Conservation (phyloP, 2,113 vertebrate species). For the Dryoscopus gambensis region DNA sequence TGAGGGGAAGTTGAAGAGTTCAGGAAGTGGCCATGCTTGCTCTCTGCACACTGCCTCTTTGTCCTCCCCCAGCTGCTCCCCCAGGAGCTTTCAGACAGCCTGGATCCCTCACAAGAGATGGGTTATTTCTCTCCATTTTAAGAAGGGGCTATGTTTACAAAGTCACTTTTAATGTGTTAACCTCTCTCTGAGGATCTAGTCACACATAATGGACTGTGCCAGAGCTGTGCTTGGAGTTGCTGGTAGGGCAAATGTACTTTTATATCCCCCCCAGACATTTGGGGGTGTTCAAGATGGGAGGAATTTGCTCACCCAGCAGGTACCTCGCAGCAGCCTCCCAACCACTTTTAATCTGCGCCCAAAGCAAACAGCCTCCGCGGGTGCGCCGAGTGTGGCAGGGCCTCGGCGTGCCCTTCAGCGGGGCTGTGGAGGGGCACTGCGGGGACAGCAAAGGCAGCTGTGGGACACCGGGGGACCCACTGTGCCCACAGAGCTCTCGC, state of each 20-base stretch:
- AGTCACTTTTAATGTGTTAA: neutral
- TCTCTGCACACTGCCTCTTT: constrained; percentile 49
- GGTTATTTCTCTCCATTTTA: neutral
- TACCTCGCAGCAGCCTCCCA: neutral
- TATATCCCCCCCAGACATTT: neutral
- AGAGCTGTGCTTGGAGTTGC: neutral
- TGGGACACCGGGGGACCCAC: neutral
- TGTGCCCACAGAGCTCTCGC: rapidly evolving
- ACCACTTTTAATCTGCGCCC: neutral
- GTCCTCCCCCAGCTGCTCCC: constrained; percentile 40
- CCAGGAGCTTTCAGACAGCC: neutral
- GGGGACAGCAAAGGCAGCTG: neutral
- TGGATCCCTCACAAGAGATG: neutral
- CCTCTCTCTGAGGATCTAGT: neutral
- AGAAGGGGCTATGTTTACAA: neutral
- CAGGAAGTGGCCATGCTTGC: constrained; percentile 51
- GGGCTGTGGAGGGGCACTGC: neutral
- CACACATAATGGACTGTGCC: rapidly evolving
- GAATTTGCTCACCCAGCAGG: neutral
- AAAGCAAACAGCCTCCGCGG: neutral
- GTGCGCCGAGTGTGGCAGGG: rapidly evolving
- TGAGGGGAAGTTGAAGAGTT: constrained; percentile 63
- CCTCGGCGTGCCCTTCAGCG: rapidly evolving
- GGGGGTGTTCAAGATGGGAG: neutral
- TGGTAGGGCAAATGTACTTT: neutral